Base-by-base conservation (phyloP, 2,888 invertebrate genomes). In the Pollenia griseotomentosa region DNA sequence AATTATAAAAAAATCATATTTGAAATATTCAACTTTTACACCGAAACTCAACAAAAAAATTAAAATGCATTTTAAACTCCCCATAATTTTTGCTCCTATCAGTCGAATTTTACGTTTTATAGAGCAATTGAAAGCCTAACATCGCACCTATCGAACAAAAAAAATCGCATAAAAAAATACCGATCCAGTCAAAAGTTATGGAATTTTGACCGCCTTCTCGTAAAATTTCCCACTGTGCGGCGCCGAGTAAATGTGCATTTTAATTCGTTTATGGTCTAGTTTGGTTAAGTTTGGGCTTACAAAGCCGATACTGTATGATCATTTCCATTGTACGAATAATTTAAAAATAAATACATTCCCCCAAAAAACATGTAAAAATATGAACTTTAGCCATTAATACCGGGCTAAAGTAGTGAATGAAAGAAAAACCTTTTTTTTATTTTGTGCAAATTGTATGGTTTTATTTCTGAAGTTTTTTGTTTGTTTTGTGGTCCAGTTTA, bases 401-500 rank as follows among this genome's bases (percentile, higher is more conserved):
- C 73, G 65, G 79, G 33, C 14, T 53, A 65, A 77, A 73, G 16
- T 55, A 82, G 40, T 63, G 42, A 61, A 79, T 71, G 53, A 63
- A 74, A 65, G 59, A 57, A 78, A 83, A 75, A 85, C 51, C 63
- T 48, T 16, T 80, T 68, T 81, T 78, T 79, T 74, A 40, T 65
- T 84, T 73, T 46, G 51, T 73, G 73, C 48, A 73, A 65, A 73
- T 65, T 82, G 74, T 74, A 59, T 59, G 74, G 66, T 82, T 74
- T 74, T 68, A 74, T 71, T 73, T 81, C 44, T 73, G 40, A 23
- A 46, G 3, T 63, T 16, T 19, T 12, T 42, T 55, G n/a, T 8
- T 23, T 81, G 14, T 48, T 63, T 65, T 85, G 75, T 70, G 74
- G 75, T 86, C 82, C 83, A 83, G 82, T 86, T 86, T 86, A 86